Evolutionary conservation across 2,113 vertebrate species (phyloP), one percentile per base, ranked within the genome.

Genomic region (Clarias magur): DNA sequence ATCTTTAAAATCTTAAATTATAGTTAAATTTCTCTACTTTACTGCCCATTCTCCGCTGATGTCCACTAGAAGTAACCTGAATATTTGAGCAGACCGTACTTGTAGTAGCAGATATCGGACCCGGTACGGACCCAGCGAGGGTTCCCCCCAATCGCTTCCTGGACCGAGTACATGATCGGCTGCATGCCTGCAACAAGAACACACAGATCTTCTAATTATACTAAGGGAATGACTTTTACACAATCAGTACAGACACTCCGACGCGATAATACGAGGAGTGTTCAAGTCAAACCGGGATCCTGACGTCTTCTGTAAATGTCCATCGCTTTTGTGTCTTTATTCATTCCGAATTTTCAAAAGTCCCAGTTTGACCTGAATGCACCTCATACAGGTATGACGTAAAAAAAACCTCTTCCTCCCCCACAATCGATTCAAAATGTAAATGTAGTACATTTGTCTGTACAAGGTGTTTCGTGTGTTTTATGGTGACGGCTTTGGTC

Each of bases 61-160:
- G 7, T 67, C 27, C 30, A 70, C 2, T 38, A 16, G 16, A 34
- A 19, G 19, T 17, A 9, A 16, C 19, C 16, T 72, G 8, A 21
- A 48, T 48, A 48, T 48, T 48, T 48, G 48, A 53, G 9, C 13
- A 57, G 70, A 27, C 96, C 96, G 93, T 95, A 99, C 98, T 99
- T 99, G 94, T 99, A 99, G 91, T 99, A 99, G 95, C 98, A 99
- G 94, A 99, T 97, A 92, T 99, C 98, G 73, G 95, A 94, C 85
- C 98, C 98, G 87, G 96, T 96, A 88, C 98, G 96, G 91, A 95
- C 95, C 98, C 98, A 99, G 89, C 91, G 94, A 0, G 98, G 98
- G 38, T 94, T 95, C 87, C 97, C 97, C 73, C 91, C 92, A 88
- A 99, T 95, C 17, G 98, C 98, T 89, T 99, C 97, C 92, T 97